Evolutionary conservation across 2,797 vertebrate genomes (phyloP).

Genomic region (Micrastur ruficollis): DNA sequence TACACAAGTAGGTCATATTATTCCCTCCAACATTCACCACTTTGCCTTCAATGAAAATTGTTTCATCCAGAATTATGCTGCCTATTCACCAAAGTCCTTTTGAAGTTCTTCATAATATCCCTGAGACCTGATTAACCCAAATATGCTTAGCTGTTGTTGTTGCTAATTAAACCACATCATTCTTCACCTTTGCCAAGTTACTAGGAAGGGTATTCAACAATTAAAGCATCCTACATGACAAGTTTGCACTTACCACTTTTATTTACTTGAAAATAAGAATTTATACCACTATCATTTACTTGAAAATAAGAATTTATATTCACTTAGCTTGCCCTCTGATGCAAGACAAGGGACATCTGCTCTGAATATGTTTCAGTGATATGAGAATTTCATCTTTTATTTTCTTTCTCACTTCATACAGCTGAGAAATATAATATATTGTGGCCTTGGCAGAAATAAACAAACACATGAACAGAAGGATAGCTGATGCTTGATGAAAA

Average conservation of each 20-base stretch:
- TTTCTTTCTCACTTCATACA: background rate
- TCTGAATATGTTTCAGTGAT: background rate
- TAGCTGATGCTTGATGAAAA: background rate
- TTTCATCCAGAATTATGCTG: background rate
- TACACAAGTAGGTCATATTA: background rate
- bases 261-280: background rate
- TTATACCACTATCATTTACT: background rate
- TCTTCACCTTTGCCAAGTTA: background rate
- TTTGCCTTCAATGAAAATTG: background rate
- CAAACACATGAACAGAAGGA: background rate
- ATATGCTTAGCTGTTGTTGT: background rate
- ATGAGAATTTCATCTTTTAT: background rate
- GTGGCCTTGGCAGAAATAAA: background rate
- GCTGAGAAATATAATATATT: background rate
- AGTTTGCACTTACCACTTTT: background rate
- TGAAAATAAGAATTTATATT: background rate
- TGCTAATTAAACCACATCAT: background rate
- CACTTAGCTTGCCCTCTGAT: background rate
- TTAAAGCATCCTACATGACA: background rate
- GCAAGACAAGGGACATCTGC: background rate
- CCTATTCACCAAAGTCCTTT: background rate
- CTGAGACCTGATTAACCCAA: constrained; percentile 32
- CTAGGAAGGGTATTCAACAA: background rate
- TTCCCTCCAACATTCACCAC: background rate
- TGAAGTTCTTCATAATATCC: constrained; percentile 24